Evolutionary conservation across 2,113 vertebrate genomes (phyloP).

Genomic region (Heterocephalus glaber): DNA sequence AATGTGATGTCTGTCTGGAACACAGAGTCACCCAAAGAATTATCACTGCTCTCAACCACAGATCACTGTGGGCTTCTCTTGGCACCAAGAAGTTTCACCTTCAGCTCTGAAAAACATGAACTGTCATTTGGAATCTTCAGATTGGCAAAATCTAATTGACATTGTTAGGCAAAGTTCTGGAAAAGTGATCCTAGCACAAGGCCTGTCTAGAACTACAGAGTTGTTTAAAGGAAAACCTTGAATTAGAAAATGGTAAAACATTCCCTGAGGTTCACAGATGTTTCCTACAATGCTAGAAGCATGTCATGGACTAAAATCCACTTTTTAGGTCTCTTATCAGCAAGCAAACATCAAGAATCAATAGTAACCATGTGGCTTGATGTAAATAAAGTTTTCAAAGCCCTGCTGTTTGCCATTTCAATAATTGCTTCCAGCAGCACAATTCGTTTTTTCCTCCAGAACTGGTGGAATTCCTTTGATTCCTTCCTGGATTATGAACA

Average conservation of each 20-base stretch:
- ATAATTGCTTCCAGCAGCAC: conserved; percentile 44
- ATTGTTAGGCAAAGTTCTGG: conserved; percentile 12
- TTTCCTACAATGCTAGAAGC: conserved; percentile 15
- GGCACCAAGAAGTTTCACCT: not conserved
- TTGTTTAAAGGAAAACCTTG: conserved; percentile 18
- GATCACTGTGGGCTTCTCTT: not conserved
- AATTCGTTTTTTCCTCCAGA: not conserved
- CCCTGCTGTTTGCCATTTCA: conserved; percentile 28
- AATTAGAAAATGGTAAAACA: conserved; percentile 10
- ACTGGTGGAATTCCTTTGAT: not conserved
- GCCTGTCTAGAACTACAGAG: conserved; percentile 28
- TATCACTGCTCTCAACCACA: not conserved
- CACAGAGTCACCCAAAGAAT: not conserved
- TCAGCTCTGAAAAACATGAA: not conserved
- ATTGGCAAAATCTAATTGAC: not conserved
- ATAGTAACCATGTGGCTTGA: conserved; percentile 32
- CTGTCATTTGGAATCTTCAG: conserved; percentile 26
- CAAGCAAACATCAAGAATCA: conserved; percentile 54
- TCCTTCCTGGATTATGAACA: not conserved
- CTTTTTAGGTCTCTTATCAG: conserved; percentile 15
- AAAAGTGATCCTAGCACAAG: not conserved
- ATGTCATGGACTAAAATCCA: conserved; percentile 36
- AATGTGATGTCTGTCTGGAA: not conserved
- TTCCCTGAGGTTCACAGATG: conserved; percentile 47
- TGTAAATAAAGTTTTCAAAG: conserved; percentile 52